Evolutionary conservation across 37 sponge, comb jelly and placozoan species (phyloP).

Genomic region (Geodia barretti): DNA sequence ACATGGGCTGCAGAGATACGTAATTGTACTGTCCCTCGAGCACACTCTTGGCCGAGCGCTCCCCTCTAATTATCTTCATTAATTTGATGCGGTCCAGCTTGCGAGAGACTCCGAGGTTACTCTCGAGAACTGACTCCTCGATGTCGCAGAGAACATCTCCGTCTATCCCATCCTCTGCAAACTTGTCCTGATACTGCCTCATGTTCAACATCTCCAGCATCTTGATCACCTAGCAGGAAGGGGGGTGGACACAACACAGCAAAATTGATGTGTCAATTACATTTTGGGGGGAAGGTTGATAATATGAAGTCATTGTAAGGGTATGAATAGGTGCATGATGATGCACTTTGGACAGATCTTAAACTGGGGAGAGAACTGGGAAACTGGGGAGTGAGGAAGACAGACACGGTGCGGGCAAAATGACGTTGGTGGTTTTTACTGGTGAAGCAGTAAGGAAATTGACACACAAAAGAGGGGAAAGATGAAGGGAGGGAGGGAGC

Average conservation of each 20-base stretch:
- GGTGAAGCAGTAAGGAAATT: too few relatives aligned
- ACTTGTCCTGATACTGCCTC: conserved; percentile 25
- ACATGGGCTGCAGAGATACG: not conserved
- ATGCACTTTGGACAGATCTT: too few relatives aligned
- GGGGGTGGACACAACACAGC: too few relatives aligned
- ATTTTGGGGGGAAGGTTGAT: too few relatives aligned
- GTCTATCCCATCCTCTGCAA: conserved; percentile 24
- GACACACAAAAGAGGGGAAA: too few relatives aligned
- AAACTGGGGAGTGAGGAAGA: too few relatives aligned
- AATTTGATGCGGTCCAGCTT: conserved; percentile 30
- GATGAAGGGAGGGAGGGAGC: not conserved
- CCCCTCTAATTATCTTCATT: conserved; percentile 44
- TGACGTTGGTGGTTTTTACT: too few relatives aligned
- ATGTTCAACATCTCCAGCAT: conserved; percentile 39
- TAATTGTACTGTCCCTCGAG: conserved; percentile 9
- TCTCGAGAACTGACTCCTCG: conserved; percentile 12
- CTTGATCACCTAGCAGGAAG: conserved; percentile 18
- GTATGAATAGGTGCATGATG: too few relatives aligned
- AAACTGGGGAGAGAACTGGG: too few relatives aligned
- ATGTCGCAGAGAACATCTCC: conserved; percentile 20
- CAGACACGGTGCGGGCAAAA: too few relatives aligned
- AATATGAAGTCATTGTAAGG: too few relatives aligned
- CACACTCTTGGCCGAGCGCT: not conserved
- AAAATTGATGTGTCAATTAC: too few relatives aligned
- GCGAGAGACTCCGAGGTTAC: conserved; percentile 13